Evolutionary conservation across 1,140 invertebrate species (phyloP), one percentile per base, ranked within the genome.

Genomic region (Drosophila truncata): DNA sequence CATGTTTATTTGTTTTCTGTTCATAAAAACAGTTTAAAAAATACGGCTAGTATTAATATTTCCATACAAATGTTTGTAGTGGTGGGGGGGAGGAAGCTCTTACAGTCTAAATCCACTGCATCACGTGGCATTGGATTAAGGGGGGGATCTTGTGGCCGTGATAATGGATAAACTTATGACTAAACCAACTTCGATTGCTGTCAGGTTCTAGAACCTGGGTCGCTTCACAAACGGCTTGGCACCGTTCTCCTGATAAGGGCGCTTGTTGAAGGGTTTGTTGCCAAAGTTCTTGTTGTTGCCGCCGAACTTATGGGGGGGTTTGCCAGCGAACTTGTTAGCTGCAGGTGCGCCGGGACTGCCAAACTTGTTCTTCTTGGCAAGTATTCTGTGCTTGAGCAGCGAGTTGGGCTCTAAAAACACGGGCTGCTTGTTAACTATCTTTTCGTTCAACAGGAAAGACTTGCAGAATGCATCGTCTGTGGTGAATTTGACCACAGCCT

Each of bases 341-440:
- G 46, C 3, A 8, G 27, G 2, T 7, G 16, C n/a, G 29, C 27
- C 27, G 10, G n/a, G 27, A 18, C 4, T 5, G 5, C 16, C 8
- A 27, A 10, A 0, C 8, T 9, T 18, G 11, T 31, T 42, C 18
- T 54, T 63, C 11, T 39, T 33, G 29, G 3, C 14, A 3, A 65
- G 4, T 0, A 77, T 10, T 42, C 47, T 62, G 11, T 74, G 47
- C 41, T 92, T 92, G 0, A 76, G 35, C 3, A 44, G 18, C 0
- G 91, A 92, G 52, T 88, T 80, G 2, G 91, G 91, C 58, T 92
- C 91, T 0, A 92, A 11, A 25, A 92, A 92, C 1, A 92, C 52
- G 1, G 79, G 76, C 4, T 72, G 49, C 7, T 76, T 78, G 5
- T 66, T 46, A 0, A 92, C 0, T 0, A 52, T 0, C 0, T n/a